phyloP scores from a whole-genome alignment of 2,113 vertebrate genomes.

The Meleagris gallopavo region DNA sequence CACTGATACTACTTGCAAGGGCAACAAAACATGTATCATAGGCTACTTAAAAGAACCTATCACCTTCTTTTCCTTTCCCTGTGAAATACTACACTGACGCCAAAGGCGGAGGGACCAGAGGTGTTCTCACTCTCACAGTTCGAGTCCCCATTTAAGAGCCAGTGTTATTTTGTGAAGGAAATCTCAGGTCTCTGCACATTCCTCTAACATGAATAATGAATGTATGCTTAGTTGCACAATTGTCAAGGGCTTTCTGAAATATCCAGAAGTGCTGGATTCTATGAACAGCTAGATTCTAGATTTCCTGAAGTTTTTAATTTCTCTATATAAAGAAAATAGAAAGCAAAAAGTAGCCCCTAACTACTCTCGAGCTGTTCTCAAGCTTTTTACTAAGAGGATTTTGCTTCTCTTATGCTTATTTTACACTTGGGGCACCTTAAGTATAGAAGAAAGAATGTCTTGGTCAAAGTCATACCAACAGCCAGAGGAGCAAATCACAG shows the following conservation, averaged over 20 bases:
- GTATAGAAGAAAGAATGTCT: background rate
- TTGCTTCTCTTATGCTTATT: background rate
- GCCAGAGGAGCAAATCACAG: background rate
- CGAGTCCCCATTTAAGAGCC: background rate
- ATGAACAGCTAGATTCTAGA: background rate
- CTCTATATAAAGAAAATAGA: background rate
- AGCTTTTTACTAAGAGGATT: background rate
- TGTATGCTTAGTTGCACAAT: background rate
- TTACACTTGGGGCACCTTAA: accelerated
- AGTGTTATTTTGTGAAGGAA: background rate
- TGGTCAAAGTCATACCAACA: background rate
- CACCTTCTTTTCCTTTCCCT: background rate
- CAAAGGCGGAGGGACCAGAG: background rate
- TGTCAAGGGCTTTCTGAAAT: background rate
- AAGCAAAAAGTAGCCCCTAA: background rate
- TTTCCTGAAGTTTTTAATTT: background rate
- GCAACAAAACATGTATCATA: background rate
- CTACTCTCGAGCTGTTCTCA: background rate
- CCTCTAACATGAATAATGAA: background rate
- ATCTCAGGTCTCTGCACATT: background rate
- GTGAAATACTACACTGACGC: accelerated
- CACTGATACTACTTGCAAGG: background rate
- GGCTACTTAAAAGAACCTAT: accelerated
- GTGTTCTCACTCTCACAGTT: background rate
- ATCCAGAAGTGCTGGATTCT: background rate